Evolutionary conservation across 1,140 invertebrate species (phyloP), one percentile per base, ranked within the genome.

Genomic region (Microplitis mediator): DNA sequence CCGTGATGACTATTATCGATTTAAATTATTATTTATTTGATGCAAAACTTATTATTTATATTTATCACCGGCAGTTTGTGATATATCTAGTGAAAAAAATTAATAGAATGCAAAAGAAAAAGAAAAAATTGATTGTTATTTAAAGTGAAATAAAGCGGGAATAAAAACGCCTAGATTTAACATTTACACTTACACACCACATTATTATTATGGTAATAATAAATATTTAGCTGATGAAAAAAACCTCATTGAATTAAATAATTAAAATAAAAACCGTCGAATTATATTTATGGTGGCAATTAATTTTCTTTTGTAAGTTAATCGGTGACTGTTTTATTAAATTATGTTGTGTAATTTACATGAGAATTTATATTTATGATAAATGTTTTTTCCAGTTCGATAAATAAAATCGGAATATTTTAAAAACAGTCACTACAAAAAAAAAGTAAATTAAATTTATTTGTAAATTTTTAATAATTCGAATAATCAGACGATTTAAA

Each of bases 31-130:
- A 14, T 54, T n/a, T 13, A 56, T 81, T 78, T 72, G 72, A 69
- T 76, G 71, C 68, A 71, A 80, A 75, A 72, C 71, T 50, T 58
- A 61, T 45, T 67, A 63, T 78, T 80, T 82, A 74, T 76, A 77
- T 75, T 77, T 72, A 74, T 80, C 79, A 80, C 79, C 81, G 82
- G 80, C 82, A 84, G 82, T 86, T 86, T 86, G 85, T 86, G 84
- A 86, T 86, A 86, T 86, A 86, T 85, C 84, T 84, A 86, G 82
- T 84, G 77, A 85, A 81, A 81, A 81, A 75, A 45, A 45, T 45
- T 6, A 45, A 45, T 45, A 45, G 78, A 84, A 83, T 84, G 75
- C 61, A 74, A 77, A 69, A 70, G 73, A 79, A 72, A 79, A 80
- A 23, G 23, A 67, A 66, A 23, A 79, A 79, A 76, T 81, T 84